Evolutionary conservation across 2,113 vertebrate genomes (phyloP).

Genomic region (Salminus brasiliensis): DNA sequence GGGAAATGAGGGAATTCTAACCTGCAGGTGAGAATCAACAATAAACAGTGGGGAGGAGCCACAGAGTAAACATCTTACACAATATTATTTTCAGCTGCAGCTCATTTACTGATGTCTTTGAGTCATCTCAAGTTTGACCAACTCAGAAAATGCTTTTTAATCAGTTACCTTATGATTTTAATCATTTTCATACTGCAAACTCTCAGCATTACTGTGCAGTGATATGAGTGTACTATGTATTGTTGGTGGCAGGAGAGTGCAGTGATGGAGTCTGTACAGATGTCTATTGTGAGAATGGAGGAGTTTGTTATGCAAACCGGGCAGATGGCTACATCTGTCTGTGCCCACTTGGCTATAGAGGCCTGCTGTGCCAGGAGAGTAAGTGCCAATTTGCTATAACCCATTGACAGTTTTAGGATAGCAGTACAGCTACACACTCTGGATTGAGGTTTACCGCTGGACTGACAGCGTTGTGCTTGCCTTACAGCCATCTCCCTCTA

Average conservation of each 20-base stretch:
- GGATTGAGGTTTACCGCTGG: background rate
- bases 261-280: constrained; percentile 78
- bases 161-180: too few species aligned
- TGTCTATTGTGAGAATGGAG: constrained; percentile 78
- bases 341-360: constrained; percentile 81
- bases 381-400: constrained; percentile 40
- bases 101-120: background rate
- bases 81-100: too few species aligned
- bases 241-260: constrained; percentile 74
- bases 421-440: background rate
- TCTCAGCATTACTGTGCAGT: too few species aligned
- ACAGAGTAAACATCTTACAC: too few species aligned
- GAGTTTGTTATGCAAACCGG: constrained; percentile 71
- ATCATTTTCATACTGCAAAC: too few species aligned
- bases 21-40: too few species aligned
- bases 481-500: constrained; percentile 75
- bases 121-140: background rate
- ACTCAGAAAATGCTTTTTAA: too few species aligned
- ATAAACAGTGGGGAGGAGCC: too few species aligned
- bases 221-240: background rate
- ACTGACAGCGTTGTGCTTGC: background rate
- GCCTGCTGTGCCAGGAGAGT: constrained; percentile 82
- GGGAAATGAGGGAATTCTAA: too few species aligned
- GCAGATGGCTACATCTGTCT: constrained; percentile 81
- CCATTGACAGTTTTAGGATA: background rate